Conservation (phyloP, 2,113 vertebrate genomes). For the Mixornis gularis region DNA sequence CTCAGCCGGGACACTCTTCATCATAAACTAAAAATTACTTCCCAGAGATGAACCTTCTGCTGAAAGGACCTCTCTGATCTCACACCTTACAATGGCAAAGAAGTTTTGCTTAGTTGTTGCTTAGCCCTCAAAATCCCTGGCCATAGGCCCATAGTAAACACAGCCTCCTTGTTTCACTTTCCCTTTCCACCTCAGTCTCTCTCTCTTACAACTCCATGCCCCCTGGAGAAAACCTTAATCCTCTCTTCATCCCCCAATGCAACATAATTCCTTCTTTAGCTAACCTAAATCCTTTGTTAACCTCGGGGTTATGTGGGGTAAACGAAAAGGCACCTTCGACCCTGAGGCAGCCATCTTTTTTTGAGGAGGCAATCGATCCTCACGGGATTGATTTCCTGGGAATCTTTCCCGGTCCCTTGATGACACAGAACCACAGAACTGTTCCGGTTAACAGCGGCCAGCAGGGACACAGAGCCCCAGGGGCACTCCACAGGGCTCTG, state of each 20-base stretch:
- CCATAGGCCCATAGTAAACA: neutral
- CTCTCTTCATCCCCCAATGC: neutral
- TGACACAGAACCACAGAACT: neutral
- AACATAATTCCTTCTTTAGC: neutral
- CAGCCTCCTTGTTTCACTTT: neutral
- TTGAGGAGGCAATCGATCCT: neutral
- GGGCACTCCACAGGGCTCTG: no score
- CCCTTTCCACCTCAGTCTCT: neutral
- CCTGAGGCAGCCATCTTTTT: neutral
- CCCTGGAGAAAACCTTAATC: slow-evolving; percentile 7
- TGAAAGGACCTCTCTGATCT: neutral
- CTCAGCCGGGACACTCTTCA: accelerated
- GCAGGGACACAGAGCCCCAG: neutral
- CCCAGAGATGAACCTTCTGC: neutral
- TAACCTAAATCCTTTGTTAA: slow-evolving; percentile 10
- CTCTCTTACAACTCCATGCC: neutral
- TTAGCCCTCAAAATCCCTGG: neutral
- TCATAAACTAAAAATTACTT: neutral
- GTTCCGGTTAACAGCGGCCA: neutral
- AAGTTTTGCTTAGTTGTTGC: neutral
- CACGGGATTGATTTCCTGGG: neutral
- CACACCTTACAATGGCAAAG: neutral
- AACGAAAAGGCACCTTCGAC: neutral
- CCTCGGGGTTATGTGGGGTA: neutral
- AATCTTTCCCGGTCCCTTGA: neutral